phyloP scores from a whole-genome alignment of 2,113 vertebrate species.

The Lophura nycthemera region DNA sequence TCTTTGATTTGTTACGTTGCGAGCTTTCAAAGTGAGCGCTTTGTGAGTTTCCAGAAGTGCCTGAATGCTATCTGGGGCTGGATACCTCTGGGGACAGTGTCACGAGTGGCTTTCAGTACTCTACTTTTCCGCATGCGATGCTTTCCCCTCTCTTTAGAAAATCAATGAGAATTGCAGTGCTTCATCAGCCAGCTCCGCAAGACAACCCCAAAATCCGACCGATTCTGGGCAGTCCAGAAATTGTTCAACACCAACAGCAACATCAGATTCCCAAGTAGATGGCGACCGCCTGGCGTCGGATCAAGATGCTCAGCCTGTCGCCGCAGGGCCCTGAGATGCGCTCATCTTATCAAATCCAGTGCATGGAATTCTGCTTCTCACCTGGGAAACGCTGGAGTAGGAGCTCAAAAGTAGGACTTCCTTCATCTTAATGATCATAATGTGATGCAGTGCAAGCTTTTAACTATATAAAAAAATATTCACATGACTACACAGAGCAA shows the following conservation, averaged over 20 bases:
- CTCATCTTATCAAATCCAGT: constrained; percentile 43
- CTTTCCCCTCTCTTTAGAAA: constrained; percentile 62
- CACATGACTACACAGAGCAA: constrained; percentile 54
- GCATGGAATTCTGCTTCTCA: constrained; percentile 73
- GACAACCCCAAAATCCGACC: background rate
- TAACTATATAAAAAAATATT: constrained; percentile 65
- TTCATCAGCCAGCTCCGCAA: constrained; percentile 46
- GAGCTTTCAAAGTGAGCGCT: background rate
- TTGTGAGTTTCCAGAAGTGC: constrained; percentile 19
- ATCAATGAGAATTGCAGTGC: constrained; percentile 68
- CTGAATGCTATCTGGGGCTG: constrained; percentile 26
- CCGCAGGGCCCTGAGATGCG: constrained; percentile 54
- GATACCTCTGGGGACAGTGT: background rate
- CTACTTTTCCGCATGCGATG: background rate
- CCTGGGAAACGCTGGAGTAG: constrained; percentile 48
- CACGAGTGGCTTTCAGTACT: no score
- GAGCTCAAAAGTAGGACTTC: constrained; percentile 61
- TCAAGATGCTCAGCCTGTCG: constrained; percentile 1
- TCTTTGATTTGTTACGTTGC: constrained; percentile 15
- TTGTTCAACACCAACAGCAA: constrained; percentile 47
- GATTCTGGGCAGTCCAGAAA: constrained; percentile 44
- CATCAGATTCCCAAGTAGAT: constrained; percentile 48
- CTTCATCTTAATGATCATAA: constrained; percentile 55
- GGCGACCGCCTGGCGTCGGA: background rate
- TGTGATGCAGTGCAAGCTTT: constrained; percentile 68